phyloP scores from a whole-genome alignment of 2,113 vertebrate genomes.

The Glareola pratincola region DNA sequence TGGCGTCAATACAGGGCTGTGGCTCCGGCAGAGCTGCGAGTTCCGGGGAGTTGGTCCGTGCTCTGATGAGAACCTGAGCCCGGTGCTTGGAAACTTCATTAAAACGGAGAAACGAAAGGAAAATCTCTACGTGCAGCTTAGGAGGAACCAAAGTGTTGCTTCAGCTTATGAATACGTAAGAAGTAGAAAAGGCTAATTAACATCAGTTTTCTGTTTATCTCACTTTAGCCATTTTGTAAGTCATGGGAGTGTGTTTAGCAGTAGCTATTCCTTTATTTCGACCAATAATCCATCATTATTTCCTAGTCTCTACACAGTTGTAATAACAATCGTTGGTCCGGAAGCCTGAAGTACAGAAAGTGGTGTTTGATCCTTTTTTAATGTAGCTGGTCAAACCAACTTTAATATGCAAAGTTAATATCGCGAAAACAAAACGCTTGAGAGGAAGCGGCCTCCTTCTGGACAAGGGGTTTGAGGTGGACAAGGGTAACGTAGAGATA shows the following conservation, averaged over 20 bases:
- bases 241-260: not conserved
- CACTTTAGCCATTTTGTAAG: not conserved
- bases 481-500: not conserved
- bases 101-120: not conserved
- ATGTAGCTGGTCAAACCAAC: not conserved
- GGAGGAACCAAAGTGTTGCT: not conserved
- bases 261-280: not conserved
- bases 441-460: not conserved
- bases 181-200: not conserved
- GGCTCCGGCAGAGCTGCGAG: not conserved
- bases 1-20: not conserved
- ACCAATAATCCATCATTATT: not conserved
- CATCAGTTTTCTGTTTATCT: not conserved
- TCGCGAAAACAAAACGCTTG: not conserved
- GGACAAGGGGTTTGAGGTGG: not conserved
- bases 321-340: not conserved
- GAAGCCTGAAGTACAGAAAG: not conserved
- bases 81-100: not conserved
- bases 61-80: not conserved
- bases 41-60: accelerated
- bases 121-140: not conserved
- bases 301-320: accelerated
- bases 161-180: not conserved
- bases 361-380: not conserved
- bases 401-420: not conserved